Conservation (phyloP, 2,113 vertebrate species). For the Siphamia tubifer region DNA sequence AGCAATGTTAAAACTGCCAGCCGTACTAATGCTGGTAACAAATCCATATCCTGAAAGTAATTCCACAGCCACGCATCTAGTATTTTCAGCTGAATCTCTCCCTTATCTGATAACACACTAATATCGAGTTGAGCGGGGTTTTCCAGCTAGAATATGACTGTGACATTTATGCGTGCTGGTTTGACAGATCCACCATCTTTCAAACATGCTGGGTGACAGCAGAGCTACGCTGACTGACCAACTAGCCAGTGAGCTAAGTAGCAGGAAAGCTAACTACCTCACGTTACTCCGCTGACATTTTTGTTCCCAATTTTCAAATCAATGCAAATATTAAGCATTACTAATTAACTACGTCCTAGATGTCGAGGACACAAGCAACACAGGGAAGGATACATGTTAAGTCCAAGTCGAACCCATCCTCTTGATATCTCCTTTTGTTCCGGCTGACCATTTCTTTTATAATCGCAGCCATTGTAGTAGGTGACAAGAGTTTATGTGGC, state of each 20-base stretch:
- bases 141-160: slow-evolving; percentile 1
- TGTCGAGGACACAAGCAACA: neutral
- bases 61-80: neutral
- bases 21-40: too few relatives aligned
- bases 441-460: slow-evolving; percentile 99
- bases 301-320: slow-evolving; percentile 1
- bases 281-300: slow-evolving; percentile 32
- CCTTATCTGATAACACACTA: neutral
- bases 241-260: slow-evolving; percentile 47
- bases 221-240: slow-evolving; percentile 44
- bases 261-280: slow-evolving; percentile 48
- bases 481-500: slow-evolving; percentile 58
- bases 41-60: slow-evolving; percentile 7
- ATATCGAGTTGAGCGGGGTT: neutral
- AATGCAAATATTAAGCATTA: neutral
- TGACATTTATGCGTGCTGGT: slow-evolving; percentile 52
- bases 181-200: slow-evolving; percentile 78
- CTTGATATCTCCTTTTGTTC: slow-evolving; percentile 98
- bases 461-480: slow-evolving; percentile 91
- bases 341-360: neutral
- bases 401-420: slow-evolving; percentile 99
- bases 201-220: slow-evolving; percentile 73
- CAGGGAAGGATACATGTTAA: slow-evolving; percentile 94
- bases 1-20: too few relatives aligned
- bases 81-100: neutral